Evolutionary conservation across 2,888 invertebrate species (phyloP), one percentile per base, ranked within the genome.

Genomic region (Papilio demoleus): DNA sequence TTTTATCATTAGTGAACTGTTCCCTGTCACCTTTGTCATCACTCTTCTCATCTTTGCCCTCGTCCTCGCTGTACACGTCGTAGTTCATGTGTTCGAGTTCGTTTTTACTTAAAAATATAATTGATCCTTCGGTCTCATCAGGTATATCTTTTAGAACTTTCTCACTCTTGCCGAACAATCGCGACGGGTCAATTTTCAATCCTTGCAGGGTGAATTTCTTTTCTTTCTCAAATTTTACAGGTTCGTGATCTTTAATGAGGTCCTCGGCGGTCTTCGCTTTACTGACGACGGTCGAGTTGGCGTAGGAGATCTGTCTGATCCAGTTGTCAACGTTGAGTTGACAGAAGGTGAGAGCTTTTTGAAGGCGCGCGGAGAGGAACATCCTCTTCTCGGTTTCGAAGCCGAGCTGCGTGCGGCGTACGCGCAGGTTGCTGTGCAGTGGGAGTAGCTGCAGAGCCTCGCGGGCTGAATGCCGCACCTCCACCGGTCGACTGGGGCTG

Each of bases 21-120:
- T 92, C 91, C 17, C 83, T 83, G 60, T 91, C 87, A 31, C 76
- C 72, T 79, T 87, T 92, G 0, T 87, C 90, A 4, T 91, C 92
- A 65, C 76, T 79, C 70, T 93, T 93, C 11, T 92, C 92, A 59
- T 91, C 92, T 77, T 92, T 93, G 6, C 86, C 87, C 71, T 92
- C 93, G 70, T 93, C 93, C 59, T 93, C 93, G 74, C 92, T 93
- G 72, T 92, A 93, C 42, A 92, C 91, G 71, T 93, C 93, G 78
- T 92, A 93, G 73, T 94, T 94, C 88, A 94, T 90, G 77, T 94
- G 94, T 79, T 94, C 94, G 75, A 94, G 87, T 88, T 94, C 94
- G 75, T 94, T 93, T 87, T 94, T 94, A 80, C 94, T 94, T 74
- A 94, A 87, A 83, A 94, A 94, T 86, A 94, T 94, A n/a, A 94